Base-by-base conservation (phyloP, 2,797 vertebrate genomes). In the Sebastes iracundus region DNA sequence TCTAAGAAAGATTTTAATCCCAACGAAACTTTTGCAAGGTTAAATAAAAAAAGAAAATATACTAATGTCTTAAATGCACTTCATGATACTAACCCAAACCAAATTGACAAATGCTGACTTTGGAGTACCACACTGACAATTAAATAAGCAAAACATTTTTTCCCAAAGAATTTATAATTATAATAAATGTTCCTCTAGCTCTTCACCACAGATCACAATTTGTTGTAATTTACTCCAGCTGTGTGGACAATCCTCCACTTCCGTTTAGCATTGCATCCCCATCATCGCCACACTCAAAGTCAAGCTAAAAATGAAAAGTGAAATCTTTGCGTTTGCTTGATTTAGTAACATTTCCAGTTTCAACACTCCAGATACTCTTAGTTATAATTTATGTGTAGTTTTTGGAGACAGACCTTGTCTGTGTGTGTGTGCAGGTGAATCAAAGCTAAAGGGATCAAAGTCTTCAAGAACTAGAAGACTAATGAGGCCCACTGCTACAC, bases 401-500 rank as follows among this genome's bases (percentile, higher is more conserved):
- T 62, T 35, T 46, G 1, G 16, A 71, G 18, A 32, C 9, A 25
- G 30, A 30, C 49, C 16, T 12, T 75, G 32, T 62, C 6, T 55
- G 12, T 42, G 16, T 55, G 35, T 67, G n/a, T 25, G 53, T 16
- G 38, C 18, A 68, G 55, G 56, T 82, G 66, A 84, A 79, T 74
- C 55, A 53, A 80, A 75, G 33, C 49, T 60, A 72, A 77, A 23
- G 62, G 60, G 42, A 75, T 90, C 75, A 86, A 79, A 80, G 64
- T 22, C 69, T 62, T 68, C 80, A 79, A 68, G 55, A 88, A 78
- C 75, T 63, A 80, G 18, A 62, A 70, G 56, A 60, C 65, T 80
- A 86, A 86, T 82, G 77, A 82, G 83, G 25, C 72, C 70, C 72
- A 60, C 66, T 79, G 79, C 83, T 71, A 64, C 53, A 46, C 55